phyloP scores from a whole-genome alignment of 2,888 invertebrate species.

The Smittia aterrima region DNA sequence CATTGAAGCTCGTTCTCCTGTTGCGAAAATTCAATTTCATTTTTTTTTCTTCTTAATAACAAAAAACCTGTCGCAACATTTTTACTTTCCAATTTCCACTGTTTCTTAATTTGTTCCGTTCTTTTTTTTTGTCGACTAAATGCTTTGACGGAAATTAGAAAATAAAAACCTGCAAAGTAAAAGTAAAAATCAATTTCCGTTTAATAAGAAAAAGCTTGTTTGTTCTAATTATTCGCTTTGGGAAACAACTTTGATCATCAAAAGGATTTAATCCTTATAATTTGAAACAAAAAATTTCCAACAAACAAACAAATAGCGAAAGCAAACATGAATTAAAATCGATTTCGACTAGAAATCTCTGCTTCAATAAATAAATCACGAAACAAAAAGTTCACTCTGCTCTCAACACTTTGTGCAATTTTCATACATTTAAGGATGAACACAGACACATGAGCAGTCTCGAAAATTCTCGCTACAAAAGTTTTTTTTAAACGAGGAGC shows the following conservation, averaged over 20 bases:
- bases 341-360: not conserved
- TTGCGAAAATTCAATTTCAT: too few relatives aligned
- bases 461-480: too few relatives aligned
- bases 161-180: not conserved
- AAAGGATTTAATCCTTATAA: not conserved
- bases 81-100: too few relatives aligned
- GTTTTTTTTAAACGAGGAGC: too few relatives aligned
- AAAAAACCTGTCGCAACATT: too few relatives aligned
- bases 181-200: not conserved
- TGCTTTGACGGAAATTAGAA: not conserved
- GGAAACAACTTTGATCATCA: not conserved
- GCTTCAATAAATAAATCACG: not conserved
- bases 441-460: not conserved
- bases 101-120: too few relatives aligned
- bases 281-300: not conserved
- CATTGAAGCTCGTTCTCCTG: too few relatives aligned
- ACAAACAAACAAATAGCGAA: not conserved
- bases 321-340: not conserved
- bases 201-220: not conserved
- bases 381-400: not conserved
- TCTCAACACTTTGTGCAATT: too few relatives aligned
- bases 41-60: too few relatives aligned
- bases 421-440: not conserved
- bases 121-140: too few relatives aligned
- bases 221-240: not conserved